Evolutionary conservation across 2,888 invertebrate genomes (phyloP).

Genomic region (Pomacea canaliculata): DNA sequence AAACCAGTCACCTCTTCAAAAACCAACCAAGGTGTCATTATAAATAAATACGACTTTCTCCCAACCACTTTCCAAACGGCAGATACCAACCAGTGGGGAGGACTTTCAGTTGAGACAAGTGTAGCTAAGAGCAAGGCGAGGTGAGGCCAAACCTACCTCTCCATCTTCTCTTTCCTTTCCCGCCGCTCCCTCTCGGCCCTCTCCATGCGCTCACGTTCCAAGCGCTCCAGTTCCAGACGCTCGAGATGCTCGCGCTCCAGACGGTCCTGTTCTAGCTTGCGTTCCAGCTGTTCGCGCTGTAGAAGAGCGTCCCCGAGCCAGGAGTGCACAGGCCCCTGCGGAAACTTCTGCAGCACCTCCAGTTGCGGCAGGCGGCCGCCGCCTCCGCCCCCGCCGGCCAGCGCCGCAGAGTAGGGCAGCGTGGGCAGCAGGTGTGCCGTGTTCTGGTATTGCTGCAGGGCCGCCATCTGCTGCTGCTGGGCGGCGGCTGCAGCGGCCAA

Average conservation of each 20-base stretch:
- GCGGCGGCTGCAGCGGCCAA: conserved; percentile 2
- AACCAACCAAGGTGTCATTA: no score
- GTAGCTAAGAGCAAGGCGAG: no score
- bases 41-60: no score
- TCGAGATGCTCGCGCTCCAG: conserved; percentile 72
- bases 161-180: conserved; percentile 51
- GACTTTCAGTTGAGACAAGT: no score
- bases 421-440: conserved; percentile 34
- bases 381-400: not conserved
- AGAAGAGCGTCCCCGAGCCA: conserved; percentile 57
- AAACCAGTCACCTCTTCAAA: no score
- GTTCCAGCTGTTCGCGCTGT: conserved; percentile 30
- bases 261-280: conserved; percentile 68
- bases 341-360: conserved; percentile 66
- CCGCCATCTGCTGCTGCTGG: conserved; percentile 49
- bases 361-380: conserved; percentile 52
- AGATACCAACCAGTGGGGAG: no score
- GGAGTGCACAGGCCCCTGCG: conserved; percentile 58
- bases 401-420: conserved; percentile 1
- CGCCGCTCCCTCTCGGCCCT: conserved; percentile 71
- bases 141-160: conserved; percentile 35
- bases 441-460: conserved; percentile 46
- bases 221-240: conserved; percentile 53
- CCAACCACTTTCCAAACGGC: no score
- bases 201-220: conserved; percentile 70